These are phyloP conservation scores for Tipula helvola DNA, from an alignment of 2,888 invertebrate genomes.

Conservation along the genomic window DNA sequence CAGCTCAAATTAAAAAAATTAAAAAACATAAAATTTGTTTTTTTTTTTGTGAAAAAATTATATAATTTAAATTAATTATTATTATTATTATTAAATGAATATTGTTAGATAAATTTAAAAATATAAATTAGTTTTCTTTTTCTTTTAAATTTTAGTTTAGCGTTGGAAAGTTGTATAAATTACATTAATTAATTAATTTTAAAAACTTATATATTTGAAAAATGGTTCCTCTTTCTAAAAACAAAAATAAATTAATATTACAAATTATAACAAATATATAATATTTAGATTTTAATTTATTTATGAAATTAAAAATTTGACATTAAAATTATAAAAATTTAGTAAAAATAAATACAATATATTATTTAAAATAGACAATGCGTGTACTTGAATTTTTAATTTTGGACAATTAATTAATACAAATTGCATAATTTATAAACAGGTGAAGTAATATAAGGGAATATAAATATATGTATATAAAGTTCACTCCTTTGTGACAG, in stretches of 20 bases:
- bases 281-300: background rate
- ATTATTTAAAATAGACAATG: background rate
- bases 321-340: background rate
- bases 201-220: background rate
- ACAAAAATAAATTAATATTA: background rate
- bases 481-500: too few species aligned
- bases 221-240: background rate
- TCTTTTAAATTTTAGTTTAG: background rate
- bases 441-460: background rate
- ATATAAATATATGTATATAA: too few species aligned
- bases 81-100: background rate
- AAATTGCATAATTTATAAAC: background rate
- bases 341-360: background rate
- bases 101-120: background rate
- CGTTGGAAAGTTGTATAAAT: background rate
- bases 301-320: background rate
- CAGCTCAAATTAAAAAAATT: background rate
- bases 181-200: background rate
- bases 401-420: background rate
- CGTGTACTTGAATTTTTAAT: background rate
- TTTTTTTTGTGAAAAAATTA: background rate
- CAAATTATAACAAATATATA: background rate
- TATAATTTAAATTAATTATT: background rate
- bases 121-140: background rate
- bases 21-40: background rate